Conservation (phyloP, 23 tunicate species). For the Ascidia mentula region DNA sequence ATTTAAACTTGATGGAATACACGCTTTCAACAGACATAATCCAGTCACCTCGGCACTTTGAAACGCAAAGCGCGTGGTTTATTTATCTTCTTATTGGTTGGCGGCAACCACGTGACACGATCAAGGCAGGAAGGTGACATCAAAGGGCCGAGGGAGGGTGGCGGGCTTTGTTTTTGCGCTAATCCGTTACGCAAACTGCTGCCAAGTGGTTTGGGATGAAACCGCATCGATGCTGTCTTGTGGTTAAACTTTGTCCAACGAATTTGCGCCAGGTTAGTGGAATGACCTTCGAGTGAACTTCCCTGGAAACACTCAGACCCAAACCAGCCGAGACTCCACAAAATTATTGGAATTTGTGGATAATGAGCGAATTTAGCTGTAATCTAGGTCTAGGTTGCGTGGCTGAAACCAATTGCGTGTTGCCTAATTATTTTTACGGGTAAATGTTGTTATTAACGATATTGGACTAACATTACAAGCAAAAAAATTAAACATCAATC, state of each 20-base stretch:
- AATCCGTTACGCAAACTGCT: neutral
- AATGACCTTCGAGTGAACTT: neutral
- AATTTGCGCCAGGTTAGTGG: neutral
- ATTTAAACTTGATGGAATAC: neutral
- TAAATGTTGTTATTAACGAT: too few relatives aligned
- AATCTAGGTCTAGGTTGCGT: too few relatives aligned
- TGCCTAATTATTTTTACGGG: too few relatives aligned
- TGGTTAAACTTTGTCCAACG: neutral
- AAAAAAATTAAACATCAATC: too few relatives aligned
- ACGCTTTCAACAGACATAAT: neutral
- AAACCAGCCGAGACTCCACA: too few relatives aligned
- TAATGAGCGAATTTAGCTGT: too few relatives aligned
- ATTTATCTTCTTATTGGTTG: neutral
- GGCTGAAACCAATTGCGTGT: too few relatives aligned
- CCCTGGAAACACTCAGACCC: too few relatives aligned
- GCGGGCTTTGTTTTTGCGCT: neutral
- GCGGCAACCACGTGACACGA: neutral
- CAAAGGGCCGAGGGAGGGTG: neutral
- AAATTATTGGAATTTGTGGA: too few relatives aligned
- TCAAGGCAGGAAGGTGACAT: slow-evolving; percentile 7
- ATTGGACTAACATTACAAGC: too few relatives aligned
- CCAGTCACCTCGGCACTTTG: neutral
- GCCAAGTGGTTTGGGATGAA: slow-evolving; percentile 4
- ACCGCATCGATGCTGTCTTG: neutral
- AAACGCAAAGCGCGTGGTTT: neutral